phyloP scores from a whole-genome alignment of 2,113 vertebrate genomes.

The Orthonyx spaldingii region DNA sequence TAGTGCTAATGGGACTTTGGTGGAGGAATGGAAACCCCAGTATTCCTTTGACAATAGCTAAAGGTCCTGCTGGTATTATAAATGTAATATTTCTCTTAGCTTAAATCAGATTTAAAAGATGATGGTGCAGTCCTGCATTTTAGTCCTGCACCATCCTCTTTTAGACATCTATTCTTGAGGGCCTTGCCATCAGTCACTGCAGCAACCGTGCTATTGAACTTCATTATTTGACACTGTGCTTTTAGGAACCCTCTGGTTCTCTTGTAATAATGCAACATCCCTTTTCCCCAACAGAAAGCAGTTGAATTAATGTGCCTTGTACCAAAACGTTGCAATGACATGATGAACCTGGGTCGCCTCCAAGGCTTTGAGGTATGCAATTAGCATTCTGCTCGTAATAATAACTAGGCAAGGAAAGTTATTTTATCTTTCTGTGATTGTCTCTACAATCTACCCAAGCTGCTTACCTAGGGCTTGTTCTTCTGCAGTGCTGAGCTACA shows the following conservation, averaged over 20 bases:
- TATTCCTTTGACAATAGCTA: background rate
- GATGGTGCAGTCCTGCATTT: background rate
- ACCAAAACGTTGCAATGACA: constrained; percentile 97
- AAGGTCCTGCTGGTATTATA: background rate
- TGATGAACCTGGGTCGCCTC: constrained; percentile 98
- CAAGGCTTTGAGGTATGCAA: constrained; percentile 92
- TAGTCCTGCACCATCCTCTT: background rate
- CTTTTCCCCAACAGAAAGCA: constrained; percentile 75
- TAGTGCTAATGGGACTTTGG: background rate
- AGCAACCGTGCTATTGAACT: background rate
- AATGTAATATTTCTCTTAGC: background rate
- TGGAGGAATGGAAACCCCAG: background rate
- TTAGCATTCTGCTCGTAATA: background rate
- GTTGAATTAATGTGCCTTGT: constrained; percentile 97
- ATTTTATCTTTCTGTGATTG: background rate
- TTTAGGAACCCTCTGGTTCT: background rate
- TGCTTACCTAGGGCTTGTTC: background rate
- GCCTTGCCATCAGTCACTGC: background rate
- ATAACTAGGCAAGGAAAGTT: background rate
- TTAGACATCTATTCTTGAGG: background rate
- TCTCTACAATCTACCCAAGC: background rate
- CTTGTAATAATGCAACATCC: background rate
- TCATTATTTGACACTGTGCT: background rate
- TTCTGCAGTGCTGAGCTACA: background rate
- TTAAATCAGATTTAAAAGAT: background rate